Conservation (phyloP, 2,888 invertebrate genomes). For the Tipula unca region DNA sequence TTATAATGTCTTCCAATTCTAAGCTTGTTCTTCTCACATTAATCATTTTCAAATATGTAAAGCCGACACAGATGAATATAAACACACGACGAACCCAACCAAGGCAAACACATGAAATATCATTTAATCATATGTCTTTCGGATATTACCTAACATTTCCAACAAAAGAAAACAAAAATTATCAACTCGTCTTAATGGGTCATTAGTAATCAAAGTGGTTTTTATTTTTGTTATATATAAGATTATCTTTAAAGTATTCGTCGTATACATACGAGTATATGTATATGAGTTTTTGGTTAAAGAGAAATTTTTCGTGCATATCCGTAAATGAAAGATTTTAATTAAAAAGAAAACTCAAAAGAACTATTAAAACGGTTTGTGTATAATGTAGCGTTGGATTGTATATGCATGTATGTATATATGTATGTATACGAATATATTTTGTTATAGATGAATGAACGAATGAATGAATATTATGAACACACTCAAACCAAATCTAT, state of each 20-base stretch:
- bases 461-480: not conserved
- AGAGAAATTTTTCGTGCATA: not conserved
- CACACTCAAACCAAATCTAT: not conserved
- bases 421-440: not conserved
- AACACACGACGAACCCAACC: not conserved
- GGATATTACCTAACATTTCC: not conserved
- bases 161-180: not conserved
- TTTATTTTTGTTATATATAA: not conserved
- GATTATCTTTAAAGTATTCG: not conserved
- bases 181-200: slow-evolving; percentile 4
- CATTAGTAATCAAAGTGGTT: not conserved
- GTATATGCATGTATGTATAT: not conserved
- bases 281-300: not conserved
- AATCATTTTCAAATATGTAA: not conserved
- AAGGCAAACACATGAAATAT: not conserved
- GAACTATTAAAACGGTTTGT: not conserved
- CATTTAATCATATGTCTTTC: not conserved
- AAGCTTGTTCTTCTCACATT: not conserved
- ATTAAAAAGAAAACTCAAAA: not conserved
- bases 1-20: not conserved
- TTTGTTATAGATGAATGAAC: not conserved
- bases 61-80: not conserved
- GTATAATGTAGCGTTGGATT: not conserved
- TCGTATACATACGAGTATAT: not conserved
- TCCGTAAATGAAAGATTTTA: not conserved